Evolutionary conservation across 1,140 invertebrate genomes (phyloP), one percentile per base, ranked within the genome.

Genomic region (Chlorops oryzae): DNA sequence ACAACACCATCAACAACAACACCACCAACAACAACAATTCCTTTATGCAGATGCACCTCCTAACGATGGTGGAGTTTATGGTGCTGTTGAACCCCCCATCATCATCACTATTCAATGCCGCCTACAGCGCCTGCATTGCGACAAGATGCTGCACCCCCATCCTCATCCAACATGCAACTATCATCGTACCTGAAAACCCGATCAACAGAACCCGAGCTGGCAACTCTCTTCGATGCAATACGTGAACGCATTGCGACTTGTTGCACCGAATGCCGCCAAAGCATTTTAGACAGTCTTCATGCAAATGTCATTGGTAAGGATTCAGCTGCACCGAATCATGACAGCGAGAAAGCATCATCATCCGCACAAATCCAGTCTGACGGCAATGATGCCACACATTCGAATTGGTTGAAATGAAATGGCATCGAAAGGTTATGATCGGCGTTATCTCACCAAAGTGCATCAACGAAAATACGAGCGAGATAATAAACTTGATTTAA

Each of bases 321-420:
- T n/a, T n/a, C n/a, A n/a, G n/a, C n/a, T n/a, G n/a, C n/a, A n/a
- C n/a, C n/a, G n/a, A n/a, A n/a, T n/a, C n/a, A n/a, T n/a, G n/a
- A n/a, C n/a, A n/a, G n/a, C n/a, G n/a, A n/a, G n/a, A n/a, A n/a
- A n/a, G n/a, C n/a, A n/a, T n/a, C n/a, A n/a, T n/a, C n/a, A n/a
- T n/a, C n/a, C n/a, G n/a, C n/a, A n/a, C n/a, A n/a, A n/a, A n/a
- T n/a, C n/a, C n/a, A n/a, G n/a, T n/a, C n/a, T n/a, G n/a, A n/a
- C n/a, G n/a, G n/a, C n/a, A n/a, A n/a, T n/a, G n/a, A n/a, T n/a
- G n/a, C n/a, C n/a, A n/a, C n/a, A n/a, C n/a, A n/a, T n/a, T n/a
- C n/a, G 10, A 13, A 47, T 22, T 53, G 51, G 51, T 22, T 53
- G 15, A 28, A n/a, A n/a, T 10, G 46, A 53, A 48, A 53, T 53